A percentile compares a stretch with the other conserved stretches of the same genome.
These are phyloP conservation scores for Leptothorax acervorum DNA, from an alignment of 2,888 invertebrate genomes.

Conservation along the genomic window DNA sequence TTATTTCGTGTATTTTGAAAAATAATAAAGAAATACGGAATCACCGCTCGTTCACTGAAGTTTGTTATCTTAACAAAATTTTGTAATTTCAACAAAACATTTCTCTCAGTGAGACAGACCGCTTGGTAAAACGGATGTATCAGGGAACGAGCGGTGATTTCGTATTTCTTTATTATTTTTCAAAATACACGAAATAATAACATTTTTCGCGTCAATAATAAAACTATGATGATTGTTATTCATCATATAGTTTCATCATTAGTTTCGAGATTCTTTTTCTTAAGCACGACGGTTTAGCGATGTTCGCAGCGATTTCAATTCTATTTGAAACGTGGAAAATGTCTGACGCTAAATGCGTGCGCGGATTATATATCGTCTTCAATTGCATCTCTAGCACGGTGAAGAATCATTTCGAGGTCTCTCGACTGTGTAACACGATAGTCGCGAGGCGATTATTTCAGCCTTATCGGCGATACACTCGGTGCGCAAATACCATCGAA, in stretches of 20 bases:
- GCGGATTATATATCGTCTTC: not conserved
- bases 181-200: not conserved
- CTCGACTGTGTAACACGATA: slow-evolving; percentile 34
- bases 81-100: no score
- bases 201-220: not conserved
- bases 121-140: no score
- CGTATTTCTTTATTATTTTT: not conserved
- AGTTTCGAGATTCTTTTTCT: not conserved
- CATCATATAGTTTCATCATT: not conserved
- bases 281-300: no score
- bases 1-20: not conserved
- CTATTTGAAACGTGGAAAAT: not conserved
- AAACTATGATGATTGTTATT: not conserved
- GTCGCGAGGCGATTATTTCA: slow-evolving; percentile 35
- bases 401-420: slow-evolving; percentile 13
- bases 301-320: not conserved
- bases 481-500: slow-evolving; percentile 30
- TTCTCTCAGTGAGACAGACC: no score
- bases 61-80: no score
- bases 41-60: not conserved
- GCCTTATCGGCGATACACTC: slow-evolving; percentile 34
- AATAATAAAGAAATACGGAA: not conserved
- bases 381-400: not conserved
- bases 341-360: not conserved
- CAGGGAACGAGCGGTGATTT: not conserved